Evolutionary conservation across 1,140 invertebrate species (phyloP), one percentile per base, ranked within the genome.

Genomic region (Hydropsyche tenuis): DNA sequence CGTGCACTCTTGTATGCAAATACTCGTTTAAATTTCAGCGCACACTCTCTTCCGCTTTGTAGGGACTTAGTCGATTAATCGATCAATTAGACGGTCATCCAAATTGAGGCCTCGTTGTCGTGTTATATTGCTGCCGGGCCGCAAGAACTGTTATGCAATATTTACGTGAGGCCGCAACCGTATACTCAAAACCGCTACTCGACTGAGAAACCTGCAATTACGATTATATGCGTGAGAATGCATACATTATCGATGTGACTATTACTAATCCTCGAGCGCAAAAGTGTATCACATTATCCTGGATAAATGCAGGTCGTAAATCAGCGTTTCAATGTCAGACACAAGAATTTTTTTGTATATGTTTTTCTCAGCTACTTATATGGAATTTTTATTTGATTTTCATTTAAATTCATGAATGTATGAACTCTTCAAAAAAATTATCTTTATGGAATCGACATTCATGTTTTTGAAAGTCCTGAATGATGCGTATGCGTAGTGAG

Each of bases 121-220:
- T 16, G 23, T 65, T 65, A 30, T 65, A n/a, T 23, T 16, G 23
- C 11, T 22, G 22, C 22, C 18, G 1, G 25, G 43, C 63, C 60
- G 23, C 53, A 51, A 65, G 64, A 75, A 75, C 74, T 75, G 69
- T 75, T 72, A 75, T 72, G 74, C 69, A 75, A 75, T 75, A 72
- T 71, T 70, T 65, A 74, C 53, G 48, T 65, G 69, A 60, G 69
- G 37, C 66, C 42, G 27, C 46, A 46, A 68, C 64, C 30, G 63
- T 63, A 37, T 37, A 30, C 23, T 56, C 23, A 53, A 37, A 72
- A 72, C 74, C 74, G 69, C 63, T 72, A 72, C 9, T 43, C 30
- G 30, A 20, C 48, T 0, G n/a, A 53, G 56, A 25, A 60, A 60
- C n/a, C 63, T 6, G 23, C 63, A 65, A 43, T 25, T 20, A 22